phyloP scores from a whole-genome alignment of 35 echinoderm and acorn worm species.

The Apostichopus japonicus region DNA sequence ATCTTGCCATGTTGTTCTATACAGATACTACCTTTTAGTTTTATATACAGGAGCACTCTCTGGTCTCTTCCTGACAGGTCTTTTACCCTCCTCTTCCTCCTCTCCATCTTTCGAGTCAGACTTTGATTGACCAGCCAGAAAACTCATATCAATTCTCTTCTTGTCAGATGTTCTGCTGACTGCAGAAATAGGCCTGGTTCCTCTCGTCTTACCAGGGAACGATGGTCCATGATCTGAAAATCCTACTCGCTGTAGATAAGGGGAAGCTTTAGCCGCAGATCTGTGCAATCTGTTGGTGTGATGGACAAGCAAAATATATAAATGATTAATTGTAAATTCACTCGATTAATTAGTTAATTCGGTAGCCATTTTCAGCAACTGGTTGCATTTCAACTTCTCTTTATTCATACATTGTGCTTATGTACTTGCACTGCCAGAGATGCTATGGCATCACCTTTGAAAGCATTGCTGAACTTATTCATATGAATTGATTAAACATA shows the following conservation, averaged over 20 bases:
- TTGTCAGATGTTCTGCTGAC: constrained; percentile 29
- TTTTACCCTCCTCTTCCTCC: constrained; percentile 56
- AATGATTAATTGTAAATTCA: background rate
- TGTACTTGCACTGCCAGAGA: no score
- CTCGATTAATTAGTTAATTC: no score
- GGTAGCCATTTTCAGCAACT: no score
- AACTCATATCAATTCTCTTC: constrained; percentile 80
- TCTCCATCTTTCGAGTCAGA: constrained; percentile 7
- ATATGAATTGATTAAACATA: background rate
- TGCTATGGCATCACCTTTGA: no score
- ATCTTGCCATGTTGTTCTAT: no score
- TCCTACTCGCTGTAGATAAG: constrained; percentile 80
- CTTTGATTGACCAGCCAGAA: constrained; percentile 18
- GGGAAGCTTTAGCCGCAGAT: constrained; percentile 64
- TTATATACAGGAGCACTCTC: constrained; percentile 86
- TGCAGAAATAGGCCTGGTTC: constrained; percentile 72
- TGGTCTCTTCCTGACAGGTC: constrained; percentile 65
- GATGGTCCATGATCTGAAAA: constrained; percentile 48
- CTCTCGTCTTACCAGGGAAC: background rate
- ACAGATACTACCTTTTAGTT: constrained; percentile 39
- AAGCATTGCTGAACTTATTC: no score
- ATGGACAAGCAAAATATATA: background rate
- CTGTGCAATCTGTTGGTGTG: constrained; percentile 50
- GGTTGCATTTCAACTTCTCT: no score
- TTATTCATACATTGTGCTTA: no score